Percentiles rank a stretch among this genome's conserved stretches.
Conservation (phyloP, 2,797 vertebrate genomes). For the Rousettus madagascariensis region DNA sequence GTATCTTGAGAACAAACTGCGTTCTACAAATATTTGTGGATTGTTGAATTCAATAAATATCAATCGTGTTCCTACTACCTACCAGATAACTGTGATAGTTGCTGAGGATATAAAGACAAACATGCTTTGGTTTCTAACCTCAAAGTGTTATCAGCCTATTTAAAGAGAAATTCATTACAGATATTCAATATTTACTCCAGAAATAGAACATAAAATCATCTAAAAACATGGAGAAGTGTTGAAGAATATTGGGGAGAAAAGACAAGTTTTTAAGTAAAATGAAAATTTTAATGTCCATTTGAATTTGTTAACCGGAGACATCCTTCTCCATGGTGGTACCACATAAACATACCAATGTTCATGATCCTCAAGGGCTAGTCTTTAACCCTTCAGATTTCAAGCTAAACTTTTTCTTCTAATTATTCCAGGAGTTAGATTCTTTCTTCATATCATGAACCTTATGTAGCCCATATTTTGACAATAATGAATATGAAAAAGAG, state of each 20-base stretch:
- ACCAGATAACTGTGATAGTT: not conserved
- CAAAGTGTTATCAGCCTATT: not conserved
- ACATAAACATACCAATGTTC: not conserved
- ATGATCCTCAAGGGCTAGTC: not conserved
- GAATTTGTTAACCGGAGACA: not conserved
- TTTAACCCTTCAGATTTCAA: not conserved
- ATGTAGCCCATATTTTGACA: not conserved
- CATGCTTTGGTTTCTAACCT: not conserved
- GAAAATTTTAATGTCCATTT: not conserved
- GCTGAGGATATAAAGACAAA: constrained; percentile 26
- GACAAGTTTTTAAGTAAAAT: not conserved
- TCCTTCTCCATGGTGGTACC: not conserved
- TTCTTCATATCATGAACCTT: not conserved
- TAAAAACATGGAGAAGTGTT: not conserved
- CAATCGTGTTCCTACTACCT: not conserved
- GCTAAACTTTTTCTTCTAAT: not conserved
- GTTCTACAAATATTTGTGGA: not conserved
- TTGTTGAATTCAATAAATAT: constrained; percentile 18
- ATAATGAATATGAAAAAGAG: not conserved
- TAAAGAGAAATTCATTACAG: not conserved
- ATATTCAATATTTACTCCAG: not conserved
- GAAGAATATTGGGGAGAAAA: not conserved
- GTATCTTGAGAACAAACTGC: not conserved
- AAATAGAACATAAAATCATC: not conserved
- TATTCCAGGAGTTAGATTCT: not conserved